Evolutionary conservation across 2,113 vertebrate genomes (phyloP), one percentile per base, ranked within the genome.

Genomic region (Dicrurus megarhynchus): DNA sequence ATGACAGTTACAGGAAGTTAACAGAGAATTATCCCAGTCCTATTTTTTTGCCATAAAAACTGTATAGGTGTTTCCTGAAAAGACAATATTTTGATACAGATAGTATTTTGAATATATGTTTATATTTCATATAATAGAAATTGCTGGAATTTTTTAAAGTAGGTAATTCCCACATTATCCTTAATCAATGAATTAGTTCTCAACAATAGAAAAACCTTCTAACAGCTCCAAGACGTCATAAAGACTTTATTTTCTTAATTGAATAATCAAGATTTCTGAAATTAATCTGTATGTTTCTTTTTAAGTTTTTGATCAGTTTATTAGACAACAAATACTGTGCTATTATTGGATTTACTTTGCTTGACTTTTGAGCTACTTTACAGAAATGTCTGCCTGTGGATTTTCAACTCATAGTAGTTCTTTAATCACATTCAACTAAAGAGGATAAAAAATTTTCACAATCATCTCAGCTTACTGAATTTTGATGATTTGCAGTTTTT

Each of bases 111-210:
- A 85, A 90, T 96, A 96, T 87, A 97, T 78, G 76, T 89, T 95
- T 78, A 82, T 92, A 95, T 63, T 89, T 77, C 68, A 64, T 84
- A 81, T 37, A 68, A 93, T 63, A 87, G 68, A 95, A 97, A 95
- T 44, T 56, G 19, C 20, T 57, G 35, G 15, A 41, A 41, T 46
- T n/a, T 94, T 87, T 94, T 67, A 81, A 97, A 61, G 67, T 73
- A 18, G 93, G 64, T 92, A 90, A 91, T 96, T 93, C 53, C 55
- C 44, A 86, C 24, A 77, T 89, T 91, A 91, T 91, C 47, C 64
- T 96, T 96, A 93, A 91, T 94, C 70, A 96, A 63, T 61, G 16
- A 63, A 80, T 87, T 84, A 95, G 73, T 90, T 95, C 78, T 96
- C 35, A 57, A 50, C 59, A 71, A 89, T 6, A 94, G 85, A 71